Conservation (phyloP, 2,797 vertebrate genomes). For the Schizopygopsis malacanthus region DNA sequence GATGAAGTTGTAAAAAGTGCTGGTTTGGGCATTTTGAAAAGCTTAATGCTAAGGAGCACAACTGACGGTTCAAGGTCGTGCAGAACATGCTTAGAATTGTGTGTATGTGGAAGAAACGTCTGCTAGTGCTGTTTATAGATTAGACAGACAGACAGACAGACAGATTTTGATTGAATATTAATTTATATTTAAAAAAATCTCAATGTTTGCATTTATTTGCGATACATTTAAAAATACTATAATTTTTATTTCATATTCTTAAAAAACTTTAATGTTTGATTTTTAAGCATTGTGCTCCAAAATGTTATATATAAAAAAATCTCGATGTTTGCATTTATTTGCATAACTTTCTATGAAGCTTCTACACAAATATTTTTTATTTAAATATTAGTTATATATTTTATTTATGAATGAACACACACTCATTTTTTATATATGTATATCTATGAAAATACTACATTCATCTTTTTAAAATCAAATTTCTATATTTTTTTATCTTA, state of each 20-base stretch:
- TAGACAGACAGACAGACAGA: background rate
- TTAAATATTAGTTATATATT: background rate
- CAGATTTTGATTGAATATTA: no score
- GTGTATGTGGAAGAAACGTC: slow-evolving; percentile 21
- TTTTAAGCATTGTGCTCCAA: no score
- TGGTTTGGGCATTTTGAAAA: slow-evolving; percentile 56
- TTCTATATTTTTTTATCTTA: no score
- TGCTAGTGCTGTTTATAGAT: slow-evolving; percentile 21
- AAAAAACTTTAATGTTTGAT: no score
- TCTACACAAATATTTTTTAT: background rate
- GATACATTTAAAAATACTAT: background rate
- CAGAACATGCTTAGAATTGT: slow-evolving; percentile 53
- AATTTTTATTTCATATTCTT: background rate
- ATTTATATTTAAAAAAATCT: no score
- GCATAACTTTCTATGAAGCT: background rate
- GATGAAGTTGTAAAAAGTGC: slow-evolving; percentile 59
- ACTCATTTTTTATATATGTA: background rate
- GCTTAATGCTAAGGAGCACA: slow-evolving; percentile 53
- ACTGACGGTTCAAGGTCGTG: slow-evolving; percentile 57
- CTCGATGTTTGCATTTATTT: background rate
- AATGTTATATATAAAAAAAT: background rate
- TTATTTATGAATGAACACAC: background rate
- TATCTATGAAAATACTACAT: background rate
- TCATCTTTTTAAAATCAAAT: background rate
- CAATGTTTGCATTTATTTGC: no score